These are phyloP conservation scores for Timandra comae DNA, from an alignment of 2,888 invertebrate species.

Conservation along the genomic window DNA sequence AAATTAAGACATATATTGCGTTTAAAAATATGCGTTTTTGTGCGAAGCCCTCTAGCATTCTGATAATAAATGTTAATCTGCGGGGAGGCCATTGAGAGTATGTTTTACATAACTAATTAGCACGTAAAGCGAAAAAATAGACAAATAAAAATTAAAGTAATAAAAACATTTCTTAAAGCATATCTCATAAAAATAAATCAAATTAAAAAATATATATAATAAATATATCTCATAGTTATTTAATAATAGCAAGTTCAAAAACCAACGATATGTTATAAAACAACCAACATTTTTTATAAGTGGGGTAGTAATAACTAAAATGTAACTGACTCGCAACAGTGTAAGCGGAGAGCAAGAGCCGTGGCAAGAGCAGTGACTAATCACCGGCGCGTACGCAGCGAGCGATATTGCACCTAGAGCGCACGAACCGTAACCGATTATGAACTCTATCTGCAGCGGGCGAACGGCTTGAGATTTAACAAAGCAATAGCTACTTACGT, in stretches of 20 bases:
- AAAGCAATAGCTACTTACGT: background rate
- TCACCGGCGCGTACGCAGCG: background rate
- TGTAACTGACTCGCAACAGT: too few species aligned
- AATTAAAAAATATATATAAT: too few species aligned
- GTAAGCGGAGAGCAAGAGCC: too few species aligned
- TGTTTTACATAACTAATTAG: too few species aligned
- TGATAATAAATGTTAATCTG: conserved; percentile 12
- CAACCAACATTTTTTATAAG: too few species aligned
- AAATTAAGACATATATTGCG: conserved; percentile 6
- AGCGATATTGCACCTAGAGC: background rate
- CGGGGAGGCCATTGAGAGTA: background rate
- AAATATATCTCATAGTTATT: too few species aligned
- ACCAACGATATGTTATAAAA: too few species aligned
- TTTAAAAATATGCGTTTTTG: conserved; percentile 12
- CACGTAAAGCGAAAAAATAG: background rate
- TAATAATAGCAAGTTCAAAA: too few species aligned
- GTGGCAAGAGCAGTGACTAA: too few species aligned
- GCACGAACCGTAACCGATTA: background rate
- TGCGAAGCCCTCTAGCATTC: conserved; percentile 12
- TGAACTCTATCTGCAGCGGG: background rate
- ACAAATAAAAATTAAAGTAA: background rate
- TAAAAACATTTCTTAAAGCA: too few species aligned
- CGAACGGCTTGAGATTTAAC: background rate
- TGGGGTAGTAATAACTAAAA: too few species aligned
- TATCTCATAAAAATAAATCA: too few species aligned